Evolutionary conservation across 2,113 vertebrate genomes (phyloP).

Genomic region (Athene cunicularia): DNA sequence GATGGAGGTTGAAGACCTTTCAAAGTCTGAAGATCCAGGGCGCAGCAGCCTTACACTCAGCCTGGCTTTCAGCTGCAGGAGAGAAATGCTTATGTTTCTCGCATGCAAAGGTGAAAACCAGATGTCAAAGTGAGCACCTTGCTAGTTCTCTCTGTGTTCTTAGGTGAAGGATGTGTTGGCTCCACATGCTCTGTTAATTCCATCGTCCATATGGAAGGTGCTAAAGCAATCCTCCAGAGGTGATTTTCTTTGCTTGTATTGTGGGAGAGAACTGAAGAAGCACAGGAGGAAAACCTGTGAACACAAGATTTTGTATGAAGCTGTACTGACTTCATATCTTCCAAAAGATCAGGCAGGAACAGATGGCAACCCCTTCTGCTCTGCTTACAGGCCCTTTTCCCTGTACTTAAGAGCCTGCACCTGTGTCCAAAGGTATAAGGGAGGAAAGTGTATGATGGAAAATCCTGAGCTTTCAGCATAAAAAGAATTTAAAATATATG

Average conservation of each 20-base stretch:
- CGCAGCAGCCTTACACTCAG: neutral
- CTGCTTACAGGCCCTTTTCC: neutral
- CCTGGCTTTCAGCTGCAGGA: neutral
- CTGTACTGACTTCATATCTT: neutral
- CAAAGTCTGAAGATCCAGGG: neutral
- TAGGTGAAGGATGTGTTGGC: neutral
- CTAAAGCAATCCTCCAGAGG: neutral
- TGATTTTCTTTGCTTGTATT: neutral
- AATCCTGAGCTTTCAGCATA: neutral
- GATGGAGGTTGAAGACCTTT: neutral
- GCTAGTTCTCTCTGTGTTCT: neutral
- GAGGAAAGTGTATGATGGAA: neutral
- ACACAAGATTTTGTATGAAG: neutral
- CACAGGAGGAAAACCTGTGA: neutral
- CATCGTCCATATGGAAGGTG: neutral
- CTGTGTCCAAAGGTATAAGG: neutral
- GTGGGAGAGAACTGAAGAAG: neutral
- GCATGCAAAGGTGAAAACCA: fast-evolving
- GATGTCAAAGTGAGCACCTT: neutral
- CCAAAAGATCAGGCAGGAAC: neutral
- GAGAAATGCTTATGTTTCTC: neutral
- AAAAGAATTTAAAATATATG: neutral
- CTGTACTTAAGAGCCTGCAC: neutral
- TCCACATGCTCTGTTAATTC: neutral
- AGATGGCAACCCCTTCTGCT: neutral